Percentiles rank a stretch among this genome's conserved stretches.
phyloP scores from a whole-genome alignment of 2,113 vertebrate species.

The Stercorarius parasiticus region DNA sequence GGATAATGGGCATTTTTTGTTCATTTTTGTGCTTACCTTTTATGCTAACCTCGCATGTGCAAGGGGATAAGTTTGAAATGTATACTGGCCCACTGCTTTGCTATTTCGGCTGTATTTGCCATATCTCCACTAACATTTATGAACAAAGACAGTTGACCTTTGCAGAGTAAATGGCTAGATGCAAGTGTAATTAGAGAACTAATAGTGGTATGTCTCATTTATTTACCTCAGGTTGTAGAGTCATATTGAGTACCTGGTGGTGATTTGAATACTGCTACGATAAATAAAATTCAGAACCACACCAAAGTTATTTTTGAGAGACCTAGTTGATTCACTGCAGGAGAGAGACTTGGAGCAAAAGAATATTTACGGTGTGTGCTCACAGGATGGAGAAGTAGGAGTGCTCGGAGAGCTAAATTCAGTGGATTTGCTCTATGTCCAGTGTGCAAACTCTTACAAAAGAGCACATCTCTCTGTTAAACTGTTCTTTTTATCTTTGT shows the following conservation, averaged over 20 bases:
- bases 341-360: neutral
- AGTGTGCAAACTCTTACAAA: neutral
- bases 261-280: neutral
- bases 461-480: neutral
- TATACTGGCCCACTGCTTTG: neutral
- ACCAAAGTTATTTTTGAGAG: neutral
- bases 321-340: neutral
- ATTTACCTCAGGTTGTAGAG: constrained; percentile 6
- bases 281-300: neutral
- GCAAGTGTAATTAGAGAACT: constrained; percentile 47
- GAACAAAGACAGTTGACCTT: constrained; percentile 44
- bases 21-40: neutral
- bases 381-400: neutral
- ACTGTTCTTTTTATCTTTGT: neutral
- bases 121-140: neutral
- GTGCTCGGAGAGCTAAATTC: neutral
- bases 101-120: neutral
- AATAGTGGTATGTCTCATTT: constrained; percentile 12
- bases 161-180: constrained; percentile 24
- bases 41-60: neutral
- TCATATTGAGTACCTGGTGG: neutral
- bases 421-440: neutral
- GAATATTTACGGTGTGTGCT: neutral
- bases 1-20: neutral
- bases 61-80: neutral